phyloP scores from a whole-genome alignment of 2,797 vertebrate species.

The Parotocinclus haroldoi region DNA sequence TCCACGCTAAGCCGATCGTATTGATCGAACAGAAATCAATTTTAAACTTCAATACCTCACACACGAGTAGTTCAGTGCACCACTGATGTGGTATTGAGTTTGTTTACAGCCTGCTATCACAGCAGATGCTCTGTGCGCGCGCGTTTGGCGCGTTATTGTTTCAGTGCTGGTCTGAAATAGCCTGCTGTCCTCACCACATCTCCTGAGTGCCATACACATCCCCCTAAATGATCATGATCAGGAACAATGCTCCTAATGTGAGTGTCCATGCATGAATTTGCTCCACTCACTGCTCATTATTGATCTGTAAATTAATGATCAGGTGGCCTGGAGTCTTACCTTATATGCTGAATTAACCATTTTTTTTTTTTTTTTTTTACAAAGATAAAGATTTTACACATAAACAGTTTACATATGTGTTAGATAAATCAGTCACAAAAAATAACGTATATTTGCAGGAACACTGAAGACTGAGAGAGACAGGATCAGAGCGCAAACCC shows the following conservation, averaged over 20 bases:
- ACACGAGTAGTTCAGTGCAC: neutral
- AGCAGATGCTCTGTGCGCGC: constrained; percentile 24
- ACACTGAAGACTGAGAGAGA: too few species aligned
- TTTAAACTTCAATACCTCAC: too few species aligned
- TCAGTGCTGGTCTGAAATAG: constrained; percentile 24
- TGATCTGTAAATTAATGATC: constrained; percentile 59
- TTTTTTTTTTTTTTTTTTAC: too few species aligned
- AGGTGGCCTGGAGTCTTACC: constrained; percentile 55
- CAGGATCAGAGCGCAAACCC: too few species aligned
- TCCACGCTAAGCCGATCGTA: too few species aligned
- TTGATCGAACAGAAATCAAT: too few species aligned
- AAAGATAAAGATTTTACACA: too few species aligned
- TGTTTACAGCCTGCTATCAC: constrained; percentile 24
- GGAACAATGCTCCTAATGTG: constrained; percentile 58
- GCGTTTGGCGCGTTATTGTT: constrained; percentile 13
- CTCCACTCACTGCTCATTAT: constrained; percentile 64
- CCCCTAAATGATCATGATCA: constrained; percentile 26
- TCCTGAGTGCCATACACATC: constrained; percentile 15
- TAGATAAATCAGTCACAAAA: constrained; percentile 17
- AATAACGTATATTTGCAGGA: constrained; percentile 4
- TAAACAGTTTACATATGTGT: too few species aligned
- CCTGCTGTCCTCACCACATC: constrained; percentile 22
- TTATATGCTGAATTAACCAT: neutral
- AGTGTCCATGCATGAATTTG: constrained; percentile 49
- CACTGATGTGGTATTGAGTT: neutral